Percentiles rank a stretch among this genome's conserved stretches.
Evolutionary conservation across 2,113 vertebrate species (phyloP).

Genomic region (Sinocyclocheilus maitianheensis): DNA sequence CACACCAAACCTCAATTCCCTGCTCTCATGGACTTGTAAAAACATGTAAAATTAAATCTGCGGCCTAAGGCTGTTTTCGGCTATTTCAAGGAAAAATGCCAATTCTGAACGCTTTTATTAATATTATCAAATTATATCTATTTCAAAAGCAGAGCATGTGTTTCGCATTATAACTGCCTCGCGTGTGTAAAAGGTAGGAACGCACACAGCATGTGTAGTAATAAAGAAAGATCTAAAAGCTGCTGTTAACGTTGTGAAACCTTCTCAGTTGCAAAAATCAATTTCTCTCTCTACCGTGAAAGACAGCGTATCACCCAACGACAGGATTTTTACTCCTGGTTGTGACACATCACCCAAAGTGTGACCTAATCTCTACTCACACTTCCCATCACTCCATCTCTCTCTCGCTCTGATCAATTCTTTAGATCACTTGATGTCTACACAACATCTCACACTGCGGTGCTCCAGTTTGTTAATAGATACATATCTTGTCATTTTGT

Average conservation of each 20-base stretch:
- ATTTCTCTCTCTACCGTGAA: slow-evolving; percentile 58
- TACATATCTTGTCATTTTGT: neutral
- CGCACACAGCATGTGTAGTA: neutral
- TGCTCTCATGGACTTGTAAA: slow-evolving; percentile 18
- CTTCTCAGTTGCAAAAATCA: slow-evolving; percentile 59
- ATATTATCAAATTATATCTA: neutral
- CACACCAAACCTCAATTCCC: slow-evolving; percentile 16
- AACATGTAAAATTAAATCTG: neutral
- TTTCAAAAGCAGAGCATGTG: neutral
- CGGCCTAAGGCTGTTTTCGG: neutral
- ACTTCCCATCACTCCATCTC: slow-evolving; percentile 6
- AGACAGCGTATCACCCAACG: slow-evolving; percentile 47
- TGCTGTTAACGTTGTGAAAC: slow-evolving; percentile 14
- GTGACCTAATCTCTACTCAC: slow-evolving; percentile 64
- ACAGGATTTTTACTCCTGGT: slow-evolving; percentile 55
- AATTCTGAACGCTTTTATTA: neutral
- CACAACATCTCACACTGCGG: neutral
- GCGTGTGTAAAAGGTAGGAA: neutral
- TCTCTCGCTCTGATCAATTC: neutral
- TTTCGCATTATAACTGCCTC: neutral
- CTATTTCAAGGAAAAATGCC: neutral
- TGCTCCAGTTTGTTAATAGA: neutral
- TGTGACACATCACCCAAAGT: slow-evolving; percentile 63
- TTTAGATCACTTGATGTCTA: slow-evolving; percentile 10
- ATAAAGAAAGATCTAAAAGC: slow-evolving; percentile 26